A percentile compares a stretch with the other conserved stretches of the same genome.
Evolutionary conservation across 2,888 invertebrate species (phyloP).

Genomic region (Volucella inflata): DNA sequence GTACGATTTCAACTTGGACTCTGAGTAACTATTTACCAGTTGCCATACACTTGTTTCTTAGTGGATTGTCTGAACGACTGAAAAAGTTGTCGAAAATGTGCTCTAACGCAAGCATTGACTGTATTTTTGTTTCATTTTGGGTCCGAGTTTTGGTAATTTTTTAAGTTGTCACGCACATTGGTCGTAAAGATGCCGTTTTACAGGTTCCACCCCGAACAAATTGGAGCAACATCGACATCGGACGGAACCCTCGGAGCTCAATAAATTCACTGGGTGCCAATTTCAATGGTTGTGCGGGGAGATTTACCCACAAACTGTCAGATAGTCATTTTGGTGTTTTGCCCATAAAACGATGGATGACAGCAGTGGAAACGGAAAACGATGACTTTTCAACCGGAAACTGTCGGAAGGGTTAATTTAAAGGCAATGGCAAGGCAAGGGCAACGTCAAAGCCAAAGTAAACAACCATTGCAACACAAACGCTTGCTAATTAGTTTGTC

Average conservation of each 20-base stretch:
- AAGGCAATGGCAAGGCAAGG: not conserved
- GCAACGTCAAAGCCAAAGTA: not conserved
- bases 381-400: constrained; percentile 61
- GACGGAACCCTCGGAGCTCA: not conserved
- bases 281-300: constrained; percentile 1
- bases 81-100: constrained; percentile 59
- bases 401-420: constrained; percentile 48
- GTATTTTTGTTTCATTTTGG: constrained; percentile 1
- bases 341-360: constrained; percentile 13
- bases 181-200: constrained; percentile 29
- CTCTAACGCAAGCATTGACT: constrained; percentile 49
- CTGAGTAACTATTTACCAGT: not conserved
- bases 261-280: constrained; percentile 59
- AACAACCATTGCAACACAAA: constrained; percentile 28
- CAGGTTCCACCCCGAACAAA: not conserved
- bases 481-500: constrained; percentile 60
- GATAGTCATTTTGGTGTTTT: constrained; percentile 40
- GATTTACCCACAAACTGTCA: constrained; percentile 10
- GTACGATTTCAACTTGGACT: not conserved
- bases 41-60: constrained; percentile 10
- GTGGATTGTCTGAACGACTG: constrained; percentile 19
- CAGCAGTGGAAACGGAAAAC: constrained; percentile 6
- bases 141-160: constrained; percentile 47
- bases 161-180: constrained; percentile 58
- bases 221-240: not conserved